A percentile compares a stretch with the other conserved stretches of the same genome.
These are phyloP conservation scores for Hypomecis atomaria DNA, from an alignment of 2,888 invertebrate genomes.

Conservation along the genomic window DNA sequence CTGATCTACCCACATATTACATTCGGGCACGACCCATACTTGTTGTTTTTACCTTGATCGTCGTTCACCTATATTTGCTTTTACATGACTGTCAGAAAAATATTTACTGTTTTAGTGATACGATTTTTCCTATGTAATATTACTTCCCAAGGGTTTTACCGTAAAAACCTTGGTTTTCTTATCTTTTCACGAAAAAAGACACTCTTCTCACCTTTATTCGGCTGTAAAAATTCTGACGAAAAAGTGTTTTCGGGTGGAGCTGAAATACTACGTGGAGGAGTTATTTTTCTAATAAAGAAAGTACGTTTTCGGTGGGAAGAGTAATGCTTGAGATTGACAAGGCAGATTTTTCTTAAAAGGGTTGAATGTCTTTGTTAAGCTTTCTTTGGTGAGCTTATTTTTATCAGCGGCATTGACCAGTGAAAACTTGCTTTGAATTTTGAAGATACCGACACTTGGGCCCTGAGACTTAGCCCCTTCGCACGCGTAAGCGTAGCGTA, in stretches of 20 bases:
- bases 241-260: slow-evolving; percentile 36
- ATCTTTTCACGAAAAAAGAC: slow-evolving; percentile 41
- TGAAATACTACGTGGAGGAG: slow-evolving; percentile 33
- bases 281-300: slow-evolving; percentile 42
- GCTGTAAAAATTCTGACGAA: slow-evolving; percentile 41
- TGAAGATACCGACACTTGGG: no score
- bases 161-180: slow-evolving; percentile 37
- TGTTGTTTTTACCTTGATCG: slow-evolving; percentile 20
- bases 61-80: slow-evolving; percentile 27
- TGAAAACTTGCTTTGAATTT: no score
- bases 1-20: slow-evolving; percentile 9
- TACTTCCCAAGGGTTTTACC: slow-evolving; percentile 28
- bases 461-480: no score
- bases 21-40: slow-evolving; percentile 8
- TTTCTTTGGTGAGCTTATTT: neutral
- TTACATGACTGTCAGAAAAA: slow-evolving; percentile 36
- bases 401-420: neutral
- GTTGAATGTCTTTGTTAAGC: slow-evolving; percentile 6
- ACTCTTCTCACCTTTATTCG: slow-evolving; percentile 43
- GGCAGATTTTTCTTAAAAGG: slow-evolving; percentile 14
- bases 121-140: slow-evolving; percentile 37
- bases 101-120: slow-evolving; percentile 40
- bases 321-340: slow-evolving; percentile 15
- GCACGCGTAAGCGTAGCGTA: no score
- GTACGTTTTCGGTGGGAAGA: slow-evolving; percentile 14